phyloP scores from a whole-genome alignment of 2,797 vertebrate species.

The Neostethus bicornis region DNA sequence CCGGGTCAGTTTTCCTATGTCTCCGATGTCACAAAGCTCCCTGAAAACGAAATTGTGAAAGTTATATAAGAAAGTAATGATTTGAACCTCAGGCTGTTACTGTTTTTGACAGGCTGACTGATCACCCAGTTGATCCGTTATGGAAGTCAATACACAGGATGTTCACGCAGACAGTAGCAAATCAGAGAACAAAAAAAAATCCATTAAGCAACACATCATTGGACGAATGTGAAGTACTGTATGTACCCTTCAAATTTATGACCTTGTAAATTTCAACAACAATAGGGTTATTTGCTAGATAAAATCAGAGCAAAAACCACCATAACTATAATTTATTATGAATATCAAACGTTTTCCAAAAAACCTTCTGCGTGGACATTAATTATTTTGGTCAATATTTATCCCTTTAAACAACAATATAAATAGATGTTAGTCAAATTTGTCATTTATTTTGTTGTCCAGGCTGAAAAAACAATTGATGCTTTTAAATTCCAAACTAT shows the following conservation, averaged over 20 bases:
- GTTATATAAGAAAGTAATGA: slow-evolving; percentile 54
- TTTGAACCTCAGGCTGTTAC: slow-evolving; percentile 54
- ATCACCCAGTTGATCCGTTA: slow-evolving; percentile 28
- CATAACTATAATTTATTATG: background rate
- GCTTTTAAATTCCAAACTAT: background rate
- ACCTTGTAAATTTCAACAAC: background rate
- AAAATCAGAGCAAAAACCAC: background rate
- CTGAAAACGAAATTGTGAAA: slow-evolving; percentile 70
- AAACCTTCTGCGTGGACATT: no score
- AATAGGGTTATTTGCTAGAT: background rate
- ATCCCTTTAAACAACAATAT: no score
- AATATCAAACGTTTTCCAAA: background rate
- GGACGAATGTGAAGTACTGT: background rate
- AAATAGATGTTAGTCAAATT: no score
- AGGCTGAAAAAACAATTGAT: background rate
- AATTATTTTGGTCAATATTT: no score
- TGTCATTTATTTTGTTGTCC: no score
- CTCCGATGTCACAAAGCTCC: slow-evolving; percentile 95
- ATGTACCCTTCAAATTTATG: background rate
- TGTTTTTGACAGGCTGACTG: slow-evolving; percentile 31
- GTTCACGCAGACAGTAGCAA: slow-evolving; percentile 15
- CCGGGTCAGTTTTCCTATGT: slow-evolving; percentile 92
- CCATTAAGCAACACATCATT: slow-evolving; percentile 33
- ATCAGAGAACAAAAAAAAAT: slow-evolving; percentile 40
- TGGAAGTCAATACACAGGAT: slow-evolving; percentile 21